Evolutionary conservation across 2,888 invertebrate genomes (phyloP), one percentile per base, ranked within the genome.

Genomic region (Drosophila peninsularis): DNA sequence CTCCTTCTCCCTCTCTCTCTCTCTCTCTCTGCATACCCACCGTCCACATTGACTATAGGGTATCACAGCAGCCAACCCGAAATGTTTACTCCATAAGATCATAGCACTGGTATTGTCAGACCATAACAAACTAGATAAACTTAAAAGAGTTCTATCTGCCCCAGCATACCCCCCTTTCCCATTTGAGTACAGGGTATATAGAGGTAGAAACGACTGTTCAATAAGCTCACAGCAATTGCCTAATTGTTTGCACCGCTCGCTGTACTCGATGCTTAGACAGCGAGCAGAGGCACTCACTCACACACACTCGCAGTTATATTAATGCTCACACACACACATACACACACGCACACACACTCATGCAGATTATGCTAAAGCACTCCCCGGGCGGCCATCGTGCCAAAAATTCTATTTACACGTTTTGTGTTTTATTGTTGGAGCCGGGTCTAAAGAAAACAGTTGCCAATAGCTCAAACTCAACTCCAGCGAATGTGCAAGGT

Each of bases 321-420:
- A n/a, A 34, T 13, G 52, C 50, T 30, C 13, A 34, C 50, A 45
- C 13, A 42, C 62, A 34, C 45, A 24, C 24, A 24, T n/a, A n/a
- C 24, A 24, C 24, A 24, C 6, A 60, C 39, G 53, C 9, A 54
- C 52, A 10, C 58, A 37, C 56, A 80, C 86, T 75, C 88, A 88
- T 90, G 91, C 90, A 90, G 90, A 90, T 90, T 90, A 90, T 88
- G 90, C 90, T 86, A 84, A 90, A 90, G 90, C 88, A 90, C 90
- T 90, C 90, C 90, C 90, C 75, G 82, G 90, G 71, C 82, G 89
- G 83, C 88, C 90, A 90, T 91, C 88, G 88, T 89, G 90, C 90
- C 88, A 91, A 91, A 90, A 90, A 90, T 90, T 90, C 90, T 90
- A 90, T 90, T 91, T 90, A 90, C 90, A 90, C 90, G 91, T 90